Conservation (phyloP, 2,797 vertebrate genomes). For the Ctenopoma multispine region DNA sequence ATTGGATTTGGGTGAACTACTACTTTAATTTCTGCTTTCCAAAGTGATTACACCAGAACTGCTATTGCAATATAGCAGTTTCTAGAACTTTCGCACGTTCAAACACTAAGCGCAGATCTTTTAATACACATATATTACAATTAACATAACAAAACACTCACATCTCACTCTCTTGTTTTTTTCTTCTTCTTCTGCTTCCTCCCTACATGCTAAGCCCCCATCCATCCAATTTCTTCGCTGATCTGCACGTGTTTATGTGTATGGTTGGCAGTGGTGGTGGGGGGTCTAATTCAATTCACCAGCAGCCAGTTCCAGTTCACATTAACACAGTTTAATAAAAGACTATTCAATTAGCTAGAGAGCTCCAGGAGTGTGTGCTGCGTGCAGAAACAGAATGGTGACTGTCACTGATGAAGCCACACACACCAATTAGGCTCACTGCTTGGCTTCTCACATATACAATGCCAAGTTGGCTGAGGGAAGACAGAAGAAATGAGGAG, state of each 20-base stretch:
- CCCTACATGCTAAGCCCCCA: constrained; percentile 12
- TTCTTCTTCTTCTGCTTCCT: constrained; percentile 21
- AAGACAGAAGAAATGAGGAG: constrained; percentile 15
- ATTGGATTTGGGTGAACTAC: neutral
- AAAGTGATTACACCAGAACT: neutral
- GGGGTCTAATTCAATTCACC: constrained; percentile 77
- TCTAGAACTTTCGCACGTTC: neutral
- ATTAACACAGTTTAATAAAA: constrained; percentile 82
- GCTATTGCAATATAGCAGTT: neutral
- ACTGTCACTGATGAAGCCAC: constrained; percentile 71
- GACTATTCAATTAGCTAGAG: constrained; percentile 77
- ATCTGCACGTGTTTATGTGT: constrained; percentile 48
- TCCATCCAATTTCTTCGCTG: constrained; percentile 38
- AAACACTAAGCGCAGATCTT: neutral
- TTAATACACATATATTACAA: constrained; percentile 4
- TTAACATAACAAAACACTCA: constrained; percentile 11
- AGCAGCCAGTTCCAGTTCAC: constrained; percentile 72
- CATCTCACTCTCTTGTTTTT: constrained; percentile 12
- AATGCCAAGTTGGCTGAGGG: constrained; percentile 65
- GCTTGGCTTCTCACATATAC: constrained; percentile 63
- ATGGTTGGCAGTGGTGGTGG: constrained; percentile 27
- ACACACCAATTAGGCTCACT: constrained; percentile 78
- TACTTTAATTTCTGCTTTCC: neutral
- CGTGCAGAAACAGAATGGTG: constrained; percentile 51
- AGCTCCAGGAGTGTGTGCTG: constrained; percentile 60